Percentiles rank a stretch among this genome's conserved stretches.
Evolutionary conservation across 2,888 invertebrate species (phyloP).

Genomic region (Actias luna): DNA sequence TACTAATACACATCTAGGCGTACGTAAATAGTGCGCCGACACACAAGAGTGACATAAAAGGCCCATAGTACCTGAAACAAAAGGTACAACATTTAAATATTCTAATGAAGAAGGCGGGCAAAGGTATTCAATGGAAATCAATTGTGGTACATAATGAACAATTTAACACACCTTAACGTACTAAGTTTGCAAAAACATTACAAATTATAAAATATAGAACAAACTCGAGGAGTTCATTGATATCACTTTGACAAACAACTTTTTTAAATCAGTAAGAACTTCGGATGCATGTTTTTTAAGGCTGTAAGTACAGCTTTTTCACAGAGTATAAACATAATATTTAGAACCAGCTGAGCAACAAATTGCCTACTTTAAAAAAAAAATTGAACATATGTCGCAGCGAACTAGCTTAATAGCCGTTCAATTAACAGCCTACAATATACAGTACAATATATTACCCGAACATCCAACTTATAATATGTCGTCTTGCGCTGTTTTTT

Average conservation of each 20-base stretch:
- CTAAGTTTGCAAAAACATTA: constrained; percentile 39
- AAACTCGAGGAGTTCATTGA: constrained; percentile 43
- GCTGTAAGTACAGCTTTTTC: background rate
- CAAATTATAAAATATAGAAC: constrained; percentile 47
- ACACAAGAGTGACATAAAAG: constrained; percentile 65
- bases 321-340: background rate
- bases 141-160: constrained; percentile 20
- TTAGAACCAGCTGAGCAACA: too few species aligned
- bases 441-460: too few species aligned
- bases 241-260: constrained; percentile 38
- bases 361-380: too few species aligned
- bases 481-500: too few species aligned
- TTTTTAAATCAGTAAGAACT: background rate
- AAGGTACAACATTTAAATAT: constrained; percentile 59
- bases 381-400: too few species aligned
- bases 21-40: constrained; percentile 66
- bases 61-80: constrained; percentile 76
- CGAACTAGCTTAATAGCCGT: too few species aligned
- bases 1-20: constrained; percentile 55
- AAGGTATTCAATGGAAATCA: constrained; percentile 32
- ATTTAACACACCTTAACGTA: constrained; percentile 47
- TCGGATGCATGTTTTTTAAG: background rate
- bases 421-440: too few species aligned
- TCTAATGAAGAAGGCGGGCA: constrained; percentile 36
- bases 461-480: too few species aligned